These are phyloP conservation scores for Sinella curviseta DNA, from an alignment of 1,140 invertebrate genomes.

Conservation along the genomic window DNA sequence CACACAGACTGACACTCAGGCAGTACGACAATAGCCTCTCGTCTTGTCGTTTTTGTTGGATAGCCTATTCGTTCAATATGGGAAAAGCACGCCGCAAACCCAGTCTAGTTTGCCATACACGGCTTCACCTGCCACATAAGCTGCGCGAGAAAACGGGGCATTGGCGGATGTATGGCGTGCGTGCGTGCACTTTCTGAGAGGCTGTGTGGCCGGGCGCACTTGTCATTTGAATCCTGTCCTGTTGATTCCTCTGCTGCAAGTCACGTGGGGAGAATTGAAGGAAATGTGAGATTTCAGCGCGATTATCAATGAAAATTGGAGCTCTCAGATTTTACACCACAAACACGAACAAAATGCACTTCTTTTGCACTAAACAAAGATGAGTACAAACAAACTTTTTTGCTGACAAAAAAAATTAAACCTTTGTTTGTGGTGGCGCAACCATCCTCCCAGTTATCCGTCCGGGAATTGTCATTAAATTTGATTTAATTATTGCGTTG, in stretches of 20 bases:
- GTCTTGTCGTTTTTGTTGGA: not conserved
- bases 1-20: too few species aligned
- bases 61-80: not conserved
- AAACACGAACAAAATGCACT: too few species aligned
- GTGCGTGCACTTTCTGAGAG: not conserved
- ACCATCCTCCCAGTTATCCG: too few species aligned
- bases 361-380: not conserved
- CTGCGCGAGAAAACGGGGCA: not conserved
- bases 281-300: constrained; percentile 19
- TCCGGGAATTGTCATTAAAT: too few species aligned
- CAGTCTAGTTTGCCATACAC: not conserved
- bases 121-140: not conserved
- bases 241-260: not conserved
- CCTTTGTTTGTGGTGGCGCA: too few species aligned
- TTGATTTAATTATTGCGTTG: too few species aligned
- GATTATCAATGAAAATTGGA: not conserved
- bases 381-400: too few species aligned
- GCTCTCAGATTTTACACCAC: too few species aligned
- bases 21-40: too few species aligned
- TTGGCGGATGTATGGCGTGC: not conserved
- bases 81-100: constrained; percentile 10
- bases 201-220: not conserved
- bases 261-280: not conserved
- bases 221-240: constrained; percentile 11
- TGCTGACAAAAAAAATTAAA: too few species aligned